phyloP scores from a whole-genome alignment of 23 tunicate species.

The Aplidium turbinatum region DNA sequence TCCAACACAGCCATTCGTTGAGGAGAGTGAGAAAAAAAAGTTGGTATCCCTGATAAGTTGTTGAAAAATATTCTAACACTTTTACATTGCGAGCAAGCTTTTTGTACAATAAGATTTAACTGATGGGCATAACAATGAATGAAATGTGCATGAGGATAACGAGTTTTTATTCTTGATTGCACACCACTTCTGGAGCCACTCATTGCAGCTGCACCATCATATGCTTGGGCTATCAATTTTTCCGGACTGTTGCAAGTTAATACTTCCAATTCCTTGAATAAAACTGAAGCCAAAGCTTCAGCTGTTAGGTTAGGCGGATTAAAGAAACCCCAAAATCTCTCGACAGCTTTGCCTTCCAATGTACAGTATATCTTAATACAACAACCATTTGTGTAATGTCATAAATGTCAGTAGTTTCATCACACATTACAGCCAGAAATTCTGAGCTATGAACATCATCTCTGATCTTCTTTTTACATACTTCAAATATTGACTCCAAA shows the following conservation, averaged over 20 bases:
- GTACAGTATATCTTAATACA: conserved; percentile 12
- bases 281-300: background rate
- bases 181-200: conserved; percentile 22
- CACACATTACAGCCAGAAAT: conserved; percentile 18
- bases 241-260: background rate
- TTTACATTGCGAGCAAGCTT: background rate
- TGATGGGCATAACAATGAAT: conserved; percentile 10
- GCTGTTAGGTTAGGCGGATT: conserved; percentile 28
- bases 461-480: background rate
- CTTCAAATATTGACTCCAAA: background rate
- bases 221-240: conserved; percentile 14
- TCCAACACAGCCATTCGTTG: conserved; percentile 22
- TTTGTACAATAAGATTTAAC: conserved; percentile 5
- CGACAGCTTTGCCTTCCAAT: conserved; percentile 3
- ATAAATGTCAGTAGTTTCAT: conserved; percentile 26
- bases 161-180: conserved; percentile 9
- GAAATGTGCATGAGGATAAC: conserved; percentile 11
- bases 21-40: conserved; percentile 1
- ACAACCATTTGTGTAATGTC: conserved; percentile 18
- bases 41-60: conserved; percentile 10
- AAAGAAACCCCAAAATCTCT: conserved; percentile 22
- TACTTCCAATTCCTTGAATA: conserved; percentile 15
- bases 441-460: background rate
- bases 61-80: conserved; percentile 16
- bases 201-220: conserved; percentile 25